Evolutionary conservation across 2,888 invertebrate species (phyloP).

Genomic region (Ethmia dodecea): DNA sequence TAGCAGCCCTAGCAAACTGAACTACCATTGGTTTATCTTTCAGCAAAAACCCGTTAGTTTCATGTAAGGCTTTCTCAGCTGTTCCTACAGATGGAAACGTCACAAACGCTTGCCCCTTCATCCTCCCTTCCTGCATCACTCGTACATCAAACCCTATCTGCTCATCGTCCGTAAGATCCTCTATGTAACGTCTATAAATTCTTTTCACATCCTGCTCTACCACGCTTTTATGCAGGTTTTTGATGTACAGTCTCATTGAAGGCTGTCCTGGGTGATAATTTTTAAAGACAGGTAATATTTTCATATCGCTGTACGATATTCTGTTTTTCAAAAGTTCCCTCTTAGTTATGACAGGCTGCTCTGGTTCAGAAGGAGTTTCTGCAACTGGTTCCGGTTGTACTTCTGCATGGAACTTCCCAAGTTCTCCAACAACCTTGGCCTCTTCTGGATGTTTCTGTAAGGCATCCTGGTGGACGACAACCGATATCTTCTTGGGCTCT

Average conservation of each 20-base stretch:
- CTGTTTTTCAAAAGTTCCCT: slow-evolving; percentile 82
- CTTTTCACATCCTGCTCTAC: slow-evolving; percentile 84
- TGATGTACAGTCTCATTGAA: slow-evolving; percentile 92
- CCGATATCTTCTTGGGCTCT: slow-evolving; percentile 62
- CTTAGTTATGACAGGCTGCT: slow-evolving; percentile 72
- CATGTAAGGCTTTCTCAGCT: slow-evolving; percentile 86
- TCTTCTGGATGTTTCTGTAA: slow-evolving; percentile 45
- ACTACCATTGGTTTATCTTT: slow-evolving; percentile 95
- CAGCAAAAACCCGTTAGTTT: slow-evolving; percentile 92
- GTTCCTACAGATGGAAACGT: slow-evolving; percentile 84
- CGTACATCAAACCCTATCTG: slow-evolving; percentile 81
- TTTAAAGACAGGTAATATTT: slow-evolving; percentile 87
- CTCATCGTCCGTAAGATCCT: slow-evolving; percentile 52
- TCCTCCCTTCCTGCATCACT: slow-evolving; percentile 95
- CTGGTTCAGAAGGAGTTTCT: slow-evolving; percentile 28
- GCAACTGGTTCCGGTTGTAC: slow-evolving; percentile 30
- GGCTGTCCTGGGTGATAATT: slow-evolving; percentile 90
- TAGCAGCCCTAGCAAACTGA: slow-evolving; percentile 82
- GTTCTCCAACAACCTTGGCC: slow-evolving; percentile 55
- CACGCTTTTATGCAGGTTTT: slow-evolving; percentile 91
- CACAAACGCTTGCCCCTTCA: slow-evolving; percentile 98
- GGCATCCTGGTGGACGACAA: slow-evolving; percentile 58
- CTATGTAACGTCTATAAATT: slow-evolving; percentile 84
- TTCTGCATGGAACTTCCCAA: slow-evolving; percentile 62
- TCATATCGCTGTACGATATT: slow-evolving; percentile 84